phyloP scores from a whole-genome alignment of 2,888 invertebrate species.

The Drosophila mulleri region DNA sequence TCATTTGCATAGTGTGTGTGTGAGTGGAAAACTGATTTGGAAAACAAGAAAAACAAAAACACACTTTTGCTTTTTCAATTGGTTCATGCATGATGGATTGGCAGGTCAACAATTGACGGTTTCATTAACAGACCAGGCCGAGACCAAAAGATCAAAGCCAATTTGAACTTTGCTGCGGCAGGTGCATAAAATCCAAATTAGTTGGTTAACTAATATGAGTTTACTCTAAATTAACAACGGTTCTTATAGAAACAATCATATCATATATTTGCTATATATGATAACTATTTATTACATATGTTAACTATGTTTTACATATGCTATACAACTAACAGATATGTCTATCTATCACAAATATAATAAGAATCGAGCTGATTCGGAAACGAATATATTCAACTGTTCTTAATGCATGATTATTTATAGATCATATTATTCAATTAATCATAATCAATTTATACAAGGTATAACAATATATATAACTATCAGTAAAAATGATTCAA shows the following conservation, averaged over 20 bases:
- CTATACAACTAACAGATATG: background rate
- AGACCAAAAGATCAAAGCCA: conserved; percentile 26
- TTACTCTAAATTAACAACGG: background rate
- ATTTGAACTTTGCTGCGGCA: conserved; percentile 9
- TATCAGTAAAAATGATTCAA: no score
- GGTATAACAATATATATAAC: no score
- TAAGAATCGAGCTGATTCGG: background rate
- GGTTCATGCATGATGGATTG: conserved; percentile 68
- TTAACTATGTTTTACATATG: no score
- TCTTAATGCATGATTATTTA: no score
- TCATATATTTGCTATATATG: background rate
- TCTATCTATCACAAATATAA: background rate
- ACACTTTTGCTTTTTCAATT: conserved; percentile 61
- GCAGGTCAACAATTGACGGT: conserved; percentile 63
- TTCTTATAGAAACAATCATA: background rate
- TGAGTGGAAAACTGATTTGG: conserved; percentile 57
- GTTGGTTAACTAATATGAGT: background rate
- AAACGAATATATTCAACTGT: background rate
- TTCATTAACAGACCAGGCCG: conserved; percentile 50
- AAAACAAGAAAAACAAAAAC: conserved; percentile 1
- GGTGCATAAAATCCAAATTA: conserved; percentile 24
- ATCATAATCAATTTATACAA: no score
- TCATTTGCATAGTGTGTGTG: conserved; percentile 70
- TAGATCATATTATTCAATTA: no score
- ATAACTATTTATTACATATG: background rate